phyloP scores from a whole-genome alignment of 2,888 invertebrate genomes.

The Drosophila anomelani region DNA sequence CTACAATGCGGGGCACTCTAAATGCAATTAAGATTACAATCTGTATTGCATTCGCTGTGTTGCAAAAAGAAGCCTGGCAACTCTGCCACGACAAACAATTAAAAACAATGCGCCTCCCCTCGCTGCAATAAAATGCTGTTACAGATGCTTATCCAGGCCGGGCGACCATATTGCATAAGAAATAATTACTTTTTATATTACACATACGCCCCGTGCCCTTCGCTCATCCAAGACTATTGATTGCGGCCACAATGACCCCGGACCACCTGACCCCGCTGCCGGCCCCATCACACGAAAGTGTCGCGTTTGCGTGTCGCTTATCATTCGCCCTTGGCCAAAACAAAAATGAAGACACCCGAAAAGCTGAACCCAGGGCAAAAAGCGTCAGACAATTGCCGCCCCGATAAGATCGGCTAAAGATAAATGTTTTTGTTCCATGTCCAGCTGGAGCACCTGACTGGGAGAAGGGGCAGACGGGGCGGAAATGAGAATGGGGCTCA shows the following conservation, averaged over 20 bases:
- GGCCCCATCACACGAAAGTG: conserved; percentile 26
- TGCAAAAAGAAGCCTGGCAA: conserved; percentile 57
- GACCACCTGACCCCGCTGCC: conserved; percentile 1
- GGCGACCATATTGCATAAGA: conserved; percentile 73
- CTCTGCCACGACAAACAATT: conserved; percentile 75
- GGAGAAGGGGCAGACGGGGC: conserved; percentile 25
- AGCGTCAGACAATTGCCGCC: conserved; percentile 75
- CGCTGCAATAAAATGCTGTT: conserved; percentile 75
- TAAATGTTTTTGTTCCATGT: conserved; percentile 55
- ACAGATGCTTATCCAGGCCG: conserved; percentile 69
- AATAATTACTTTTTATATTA: conserved; percentile 79
- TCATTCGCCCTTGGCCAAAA: conserved; percentile 47
- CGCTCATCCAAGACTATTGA: conserved; percentile 70
- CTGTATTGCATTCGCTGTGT: conserved; percentile 63
- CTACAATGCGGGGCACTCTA: conserved; percentile 80
- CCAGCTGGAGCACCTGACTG: conserved; percentile 33
- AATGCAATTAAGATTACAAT: conserved; percentile 79
- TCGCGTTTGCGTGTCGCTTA: conserved; percentile 74
- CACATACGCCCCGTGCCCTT: conserved; percentile 67
- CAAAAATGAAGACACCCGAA: conserved; percentile 71
- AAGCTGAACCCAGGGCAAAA: conserved; percentile 33
- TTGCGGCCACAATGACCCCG: conserved; percentile 48
- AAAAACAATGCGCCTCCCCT: conserved; percentile 69
- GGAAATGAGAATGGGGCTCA: conserved; percentile 35
- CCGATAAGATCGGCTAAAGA: conserved; percentile 68